These are phyloP conservation scores for Petromus typicus DNA, from an alignment of 2,113 vertebrate genomes.

Conservation along the genomic window DNA sequence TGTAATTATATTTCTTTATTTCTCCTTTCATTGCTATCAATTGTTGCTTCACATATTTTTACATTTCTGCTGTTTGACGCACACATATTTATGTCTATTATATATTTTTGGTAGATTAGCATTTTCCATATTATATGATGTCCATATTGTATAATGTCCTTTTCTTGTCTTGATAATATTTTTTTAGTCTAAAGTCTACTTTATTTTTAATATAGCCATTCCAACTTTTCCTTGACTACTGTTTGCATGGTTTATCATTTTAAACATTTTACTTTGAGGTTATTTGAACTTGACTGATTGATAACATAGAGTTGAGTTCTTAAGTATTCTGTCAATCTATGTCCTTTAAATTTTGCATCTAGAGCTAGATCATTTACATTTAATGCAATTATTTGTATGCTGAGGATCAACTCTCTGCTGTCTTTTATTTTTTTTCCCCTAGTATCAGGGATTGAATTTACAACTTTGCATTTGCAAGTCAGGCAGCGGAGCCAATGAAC, in stretches of 20 bases:
- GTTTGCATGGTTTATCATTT: neutral
- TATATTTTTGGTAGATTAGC: neutral
- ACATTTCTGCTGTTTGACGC: neutral
- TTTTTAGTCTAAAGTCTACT: neutral
- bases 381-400: neutral
- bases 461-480: no score
- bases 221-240: neutral
- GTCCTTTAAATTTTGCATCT: neutral
- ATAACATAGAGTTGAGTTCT: no score
- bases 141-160: neutral
- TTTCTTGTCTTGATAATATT: neutral
- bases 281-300: constrained; percentile 1
- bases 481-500: no score
- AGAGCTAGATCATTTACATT: no score
- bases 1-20: neutral
- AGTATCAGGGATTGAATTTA: no score
- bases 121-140: neutral
- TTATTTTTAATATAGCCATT: neutral
- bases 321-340: neutral
- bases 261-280: neutral
- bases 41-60: neutral
- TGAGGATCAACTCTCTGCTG: neutral
- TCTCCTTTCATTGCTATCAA: neutral
- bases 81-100: neutral
- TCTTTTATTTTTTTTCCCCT: neutral